Evolutionary conservation across 1,140 invertebrate genomes (phyloP).

Genomic region (Drosophila nikananu): DNA sequence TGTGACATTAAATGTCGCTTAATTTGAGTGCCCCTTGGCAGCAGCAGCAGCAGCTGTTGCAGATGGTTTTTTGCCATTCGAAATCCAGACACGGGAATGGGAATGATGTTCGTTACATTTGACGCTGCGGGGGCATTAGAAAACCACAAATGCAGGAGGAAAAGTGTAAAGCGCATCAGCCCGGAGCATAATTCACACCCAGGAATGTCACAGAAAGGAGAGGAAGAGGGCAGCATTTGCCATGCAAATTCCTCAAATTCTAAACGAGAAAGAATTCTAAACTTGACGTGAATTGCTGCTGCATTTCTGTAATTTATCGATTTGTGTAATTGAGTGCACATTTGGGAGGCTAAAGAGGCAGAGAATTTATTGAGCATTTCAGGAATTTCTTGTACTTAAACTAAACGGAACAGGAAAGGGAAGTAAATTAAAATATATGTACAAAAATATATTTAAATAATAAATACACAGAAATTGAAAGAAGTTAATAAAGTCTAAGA

Average conservation of each 20-base stretch:
- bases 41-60: conserved; percentile 42
- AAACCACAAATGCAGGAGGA: conserved; percentile 24
- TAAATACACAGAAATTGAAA: too few species aligned
- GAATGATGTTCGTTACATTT: conserved; percentile 32
- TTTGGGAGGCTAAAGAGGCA: neutral
- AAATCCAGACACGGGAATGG: conserved; percentile 1
- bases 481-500: neutral
- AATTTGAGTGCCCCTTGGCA: conserved; percentile 62
- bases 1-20: conserved; percentile 66
- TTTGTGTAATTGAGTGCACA: conserved; percentile 40
- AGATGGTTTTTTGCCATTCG: conserved; percentile 14
- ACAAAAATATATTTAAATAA: too few species aligned
- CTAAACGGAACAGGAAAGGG: neutral
- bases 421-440: too few species aligned
- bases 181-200: conserved; percentile 40
- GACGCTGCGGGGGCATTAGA: conserved; percentile 23
- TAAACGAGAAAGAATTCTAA: conserved; percentile 7
- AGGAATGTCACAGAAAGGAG: conserved; percentile 12
- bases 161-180: conserved; percentile 27
- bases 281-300: conserved; percentile 19
- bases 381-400: conserved; percentile 4
- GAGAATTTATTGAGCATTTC: neutral
- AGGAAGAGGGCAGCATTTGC: neutral
- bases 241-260: conserved; percentile 29
- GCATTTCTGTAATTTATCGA: conserved; percentile 42